phyloP scores from a whole-genome alignment of 2,113 vertebrate genomes.

The Boulengeromyrus knoepffleri region DNA sequence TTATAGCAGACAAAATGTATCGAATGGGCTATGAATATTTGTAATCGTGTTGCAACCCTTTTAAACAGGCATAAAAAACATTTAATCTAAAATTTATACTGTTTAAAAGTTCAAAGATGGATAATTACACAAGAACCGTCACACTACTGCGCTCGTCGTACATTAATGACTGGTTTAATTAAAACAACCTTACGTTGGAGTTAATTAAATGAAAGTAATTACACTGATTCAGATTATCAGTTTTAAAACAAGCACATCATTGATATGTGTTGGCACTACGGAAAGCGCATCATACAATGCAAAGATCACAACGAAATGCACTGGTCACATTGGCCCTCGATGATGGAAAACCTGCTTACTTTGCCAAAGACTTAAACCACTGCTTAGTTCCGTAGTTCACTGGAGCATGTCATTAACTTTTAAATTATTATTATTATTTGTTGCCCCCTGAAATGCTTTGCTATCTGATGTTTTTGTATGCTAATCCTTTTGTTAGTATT shows the following conservation, averaged over 20 bases:
- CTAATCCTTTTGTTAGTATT: slow-evolving; percentile 15
- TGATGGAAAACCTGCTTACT: background rate
- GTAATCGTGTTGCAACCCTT: background rate
- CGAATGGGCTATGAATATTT: background rate
- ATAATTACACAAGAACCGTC: background rate
- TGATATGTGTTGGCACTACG: background rate
- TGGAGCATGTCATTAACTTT: slow-evolving; percentile 19
- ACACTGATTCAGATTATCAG: slow-evolving; percentile 1
- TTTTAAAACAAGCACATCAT: background rate
- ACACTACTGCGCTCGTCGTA: background rate
- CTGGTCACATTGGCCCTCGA: background rate
- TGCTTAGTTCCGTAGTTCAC: background rate
- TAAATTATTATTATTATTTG: slow-evolving; percentile 7
- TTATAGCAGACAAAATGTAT: background rate
- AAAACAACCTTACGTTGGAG: background rate
- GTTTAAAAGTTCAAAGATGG: background rate
- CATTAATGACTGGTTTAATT: slow-evolving; percentile 10
- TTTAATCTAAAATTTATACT: background rate
- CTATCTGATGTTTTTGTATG: slow-evolving; percentile 8
- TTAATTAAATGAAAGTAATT: slow-evolving; percentile 7
- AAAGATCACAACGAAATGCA: background rate
- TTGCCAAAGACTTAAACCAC: background rate
- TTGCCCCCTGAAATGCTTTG: background rate
- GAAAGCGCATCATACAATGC: background rate
- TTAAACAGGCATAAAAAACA: background rate